Base-by-base conservation (phyloP, 2,888 invertebrate genomes). In the Cecidostiba fungosa region DNA sequence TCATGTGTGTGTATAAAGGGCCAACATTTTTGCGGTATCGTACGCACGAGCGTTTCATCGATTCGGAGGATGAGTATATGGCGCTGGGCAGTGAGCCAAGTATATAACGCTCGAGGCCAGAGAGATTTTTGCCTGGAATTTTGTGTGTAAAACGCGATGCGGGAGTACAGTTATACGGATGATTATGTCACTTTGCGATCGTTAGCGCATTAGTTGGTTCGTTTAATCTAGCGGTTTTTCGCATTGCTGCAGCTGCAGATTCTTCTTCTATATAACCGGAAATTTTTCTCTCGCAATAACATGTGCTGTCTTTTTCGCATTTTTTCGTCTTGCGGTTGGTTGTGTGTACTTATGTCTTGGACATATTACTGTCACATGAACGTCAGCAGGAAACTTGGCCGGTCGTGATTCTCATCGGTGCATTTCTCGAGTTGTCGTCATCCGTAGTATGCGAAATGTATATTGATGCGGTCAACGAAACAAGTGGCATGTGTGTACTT, bases 321-420 rank as follows among this genome's bases (percentile, higher is more conserved):
- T 73, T 73, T 54, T 73, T 19, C 16, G 16, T 36, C 59, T 73
- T 14, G 14, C n/a, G 26, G 4, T 50, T 19, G 26, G 4, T 50
- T 19, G 12, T 70, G 19, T n/a, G 32, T 70, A 16, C 32, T n/a
- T n/a, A n/a, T n/a, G 50, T 50, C 10, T 72, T 72, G 43, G 23
- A 19, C 54, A 26, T 70, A 72, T 32, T 80, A 72, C 50, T 80
- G 59, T 59, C 19, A 39, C 80, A 26, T 70, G n/a, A 47, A 54
- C 43, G 59, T 72, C 72, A 62, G 62, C 36, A 39, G 59, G 59
- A 81, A 73, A 39, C 32, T n/a, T 66, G n/a, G 39, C 2, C 19
- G 59, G 32, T 19, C 29, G 39, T 43, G 39, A 80, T 81, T 62
- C 29, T 81, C 39, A 73, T 59, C 70, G 54, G 10, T 26, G 39